Evolutionary conservation across 2,113 vertebrate genomes (phyloP), one percentile per base, ranked within the genome.

Genomic region (Tragelaphus scriptus): DNA sequence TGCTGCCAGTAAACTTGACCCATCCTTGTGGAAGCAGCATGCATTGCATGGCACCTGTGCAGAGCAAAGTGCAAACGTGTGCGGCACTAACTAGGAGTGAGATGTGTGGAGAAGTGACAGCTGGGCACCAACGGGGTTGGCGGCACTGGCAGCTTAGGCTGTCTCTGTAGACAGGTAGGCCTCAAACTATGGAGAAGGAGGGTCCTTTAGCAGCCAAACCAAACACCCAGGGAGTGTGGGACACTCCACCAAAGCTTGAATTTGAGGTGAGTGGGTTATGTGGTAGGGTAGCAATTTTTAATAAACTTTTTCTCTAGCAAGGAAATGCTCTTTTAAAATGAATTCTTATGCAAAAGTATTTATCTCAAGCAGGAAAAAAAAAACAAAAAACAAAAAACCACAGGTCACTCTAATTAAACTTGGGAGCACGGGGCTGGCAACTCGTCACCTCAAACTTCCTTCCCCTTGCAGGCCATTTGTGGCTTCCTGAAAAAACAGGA

Each of bases 41-140:
- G 11, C 19, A 28, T 3, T 3, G n/a, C 0, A 0, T 3, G 6
- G 32, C 5, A 7, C 7, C 23, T 49, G 7, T 6, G 23, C 30
- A 51, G 7, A 56, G 3, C 0, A 10, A 6, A 65, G 32, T 1
- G 2, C 30, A 32, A 19, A 65, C 23, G 13, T 21, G 21, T 11
- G 14, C 30, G 12, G 51, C 47, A 25, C 19, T 2, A 28, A 36
- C 28, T 0, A 21, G 58, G 9, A 59, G 36, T 44, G 28, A 56
- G 28, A 30, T 5, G 3, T 2, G 4, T 17, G 5, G 28, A 26
- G 16, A 47, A 7, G 11, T 13, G 32, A 30, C 23, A 85, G 49
- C 51, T 30, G 49, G 23, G 40, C 16, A 61, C 47, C 14, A 32
- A n/a, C 6, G 58, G 49, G 30, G 5, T 12, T n/a, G 13, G 4